Percentiles rank a stretch among this genome's conserved stretches.
Conservation (phyloP, 2,113 vertebrate genomes). For the Mixornis gularis region DNA sequence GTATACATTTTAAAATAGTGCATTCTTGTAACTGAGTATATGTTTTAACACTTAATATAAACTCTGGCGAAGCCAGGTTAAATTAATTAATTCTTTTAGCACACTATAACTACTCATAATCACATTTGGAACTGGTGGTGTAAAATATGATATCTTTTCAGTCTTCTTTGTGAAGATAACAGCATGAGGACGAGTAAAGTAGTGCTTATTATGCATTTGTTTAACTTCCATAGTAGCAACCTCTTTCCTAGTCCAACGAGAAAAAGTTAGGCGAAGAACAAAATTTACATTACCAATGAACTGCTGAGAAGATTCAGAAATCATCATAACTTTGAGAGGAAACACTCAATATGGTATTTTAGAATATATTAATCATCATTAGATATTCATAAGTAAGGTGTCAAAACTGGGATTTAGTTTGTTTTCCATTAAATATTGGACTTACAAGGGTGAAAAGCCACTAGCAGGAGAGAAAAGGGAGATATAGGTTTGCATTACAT, state of each 20-base stretch:
- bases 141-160: background rate
- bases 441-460: background rate
- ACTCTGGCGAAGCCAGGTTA: background rate
- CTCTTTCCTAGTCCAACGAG: background rate
- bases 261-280: background rate
- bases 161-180: background rate
- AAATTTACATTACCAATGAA: background rate
- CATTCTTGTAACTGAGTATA: background rate
- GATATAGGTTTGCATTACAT: fast-evolving
- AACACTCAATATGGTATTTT: background rate
- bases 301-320: background rate
- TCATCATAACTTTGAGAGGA: background rate
- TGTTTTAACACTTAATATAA: background rate
- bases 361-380: background rate
- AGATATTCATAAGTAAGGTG: background rate
- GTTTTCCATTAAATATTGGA: background rate
- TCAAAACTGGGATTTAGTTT: background rate
- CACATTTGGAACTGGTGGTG: background rate
- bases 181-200: background rate
- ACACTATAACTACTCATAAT: background rate
- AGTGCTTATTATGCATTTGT: background rate
- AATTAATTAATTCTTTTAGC: background rate
- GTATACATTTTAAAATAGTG: background rate
- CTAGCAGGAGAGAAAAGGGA: background rate
- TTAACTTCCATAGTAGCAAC: background rate